Conservation (phyloP, 2,888 invertebrate species). For the Tachina fera region DNA sequence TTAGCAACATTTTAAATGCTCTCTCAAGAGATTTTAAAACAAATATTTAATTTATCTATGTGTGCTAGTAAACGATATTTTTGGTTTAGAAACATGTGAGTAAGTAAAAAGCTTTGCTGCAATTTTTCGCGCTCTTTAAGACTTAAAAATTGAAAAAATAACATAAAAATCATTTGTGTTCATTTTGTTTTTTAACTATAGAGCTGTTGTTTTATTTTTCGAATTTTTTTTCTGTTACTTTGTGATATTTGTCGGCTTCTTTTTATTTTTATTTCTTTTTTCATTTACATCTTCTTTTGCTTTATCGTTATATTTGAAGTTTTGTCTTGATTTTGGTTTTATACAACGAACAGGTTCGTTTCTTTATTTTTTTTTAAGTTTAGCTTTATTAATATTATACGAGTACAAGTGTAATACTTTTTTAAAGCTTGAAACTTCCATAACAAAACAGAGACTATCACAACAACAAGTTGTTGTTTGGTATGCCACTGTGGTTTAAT, state of each 20-base stretch:
- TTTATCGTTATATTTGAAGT: constrained; percentile 15
- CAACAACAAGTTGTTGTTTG: constrained; percentile 55
- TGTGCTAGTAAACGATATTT: not conserved
- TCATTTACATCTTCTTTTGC: constrained; percentile 49
- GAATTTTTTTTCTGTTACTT: constrained; percentile 19
- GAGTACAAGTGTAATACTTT: constrained; percentile 30
- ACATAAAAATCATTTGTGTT: constrained; percentile 21
- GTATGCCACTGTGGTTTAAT: constrained; percentile 18
- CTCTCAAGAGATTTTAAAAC: constrained; percentile 20
- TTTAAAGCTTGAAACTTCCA: constrained; percentile 58
- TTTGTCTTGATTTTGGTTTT: constrained; percentile 14
- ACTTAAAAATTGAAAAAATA: not conserved
- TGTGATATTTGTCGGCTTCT: constrained; percentile 58
- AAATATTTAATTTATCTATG: not conserved
- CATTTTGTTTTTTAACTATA: constrained; percentile 51
- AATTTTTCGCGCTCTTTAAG: constrained; percentile 37
- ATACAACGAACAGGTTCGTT: constrained; percentile 62
- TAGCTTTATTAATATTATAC: constrained; percentile 9
- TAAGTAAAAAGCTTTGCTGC: constrained; percentile 33
- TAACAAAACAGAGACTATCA: constrained; percentile 60
- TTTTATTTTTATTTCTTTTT: constrained; percentile 24
- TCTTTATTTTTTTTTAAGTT: not conserved
- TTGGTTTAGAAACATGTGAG: constrained; percentile 26
- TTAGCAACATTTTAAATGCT: constrained; percentile 22
- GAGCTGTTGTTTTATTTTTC: constrained; percentile 29